Conservation (phyloP, 92 coral and sea anemone genomes). For the Epizoanthus scotinus region DNA sequence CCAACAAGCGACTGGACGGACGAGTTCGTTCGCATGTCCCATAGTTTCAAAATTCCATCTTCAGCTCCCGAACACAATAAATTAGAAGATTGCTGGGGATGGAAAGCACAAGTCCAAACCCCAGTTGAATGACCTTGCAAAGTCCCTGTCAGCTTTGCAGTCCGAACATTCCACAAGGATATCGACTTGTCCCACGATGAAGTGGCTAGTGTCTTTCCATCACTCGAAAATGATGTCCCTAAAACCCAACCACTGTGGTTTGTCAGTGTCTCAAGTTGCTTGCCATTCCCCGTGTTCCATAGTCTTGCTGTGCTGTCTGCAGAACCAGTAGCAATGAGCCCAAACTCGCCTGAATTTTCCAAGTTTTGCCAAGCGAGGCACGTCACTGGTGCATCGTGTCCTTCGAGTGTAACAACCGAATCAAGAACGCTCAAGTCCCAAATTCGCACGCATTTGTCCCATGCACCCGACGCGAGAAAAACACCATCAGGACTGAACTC, state of each 20-base stretch:
- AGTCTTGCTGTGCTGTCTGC: constrained; percentile 86
- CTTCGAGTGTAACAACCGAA: constrained; percentile 66
- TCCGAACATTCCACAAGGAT: constrained; percentile 70
- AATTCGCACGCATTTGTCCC: constrained; percentile 89
- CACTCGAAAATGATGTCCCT: constrained; percentile 81
- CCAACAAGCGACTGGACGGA: constrained; percentile 86
- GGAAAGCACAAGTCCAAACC: constrained; percentile 94
- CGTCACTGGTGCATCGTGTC: constrained; percentile 87
- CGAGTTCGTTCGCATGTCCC: constrained; percentile 81
- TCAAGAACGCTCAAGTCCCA: constrained; percentile 95
- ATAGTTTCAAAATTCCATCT: constrained; percentile 88
- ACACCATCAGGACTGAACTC: constrained; percentile 90
- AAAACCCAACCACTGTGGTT: constrained; percentile 85
- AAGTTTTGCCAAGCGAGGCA: constrained; percentile 73
- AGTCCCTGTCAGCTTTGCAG: constrained; percentile 61
- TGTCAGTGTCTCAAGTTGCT: constrained; percentile 51
- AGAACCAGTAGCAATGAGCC: constrained; percentile 86
- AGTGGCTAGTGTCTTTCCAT: constrained; percentile 78
- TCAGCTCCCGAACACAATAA: constrained; percentile 95
- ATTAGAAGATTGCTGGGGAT: constrained; percentile 54
- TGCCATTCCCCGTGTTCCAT: constrained; percentile 78
- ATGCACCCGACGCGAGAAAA: constrained; percentile 86
- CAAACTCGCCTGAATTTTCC: constrained; percentile 36
- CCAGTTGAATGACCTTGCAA: constrained; percentile 88
- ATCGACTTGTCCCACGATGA: constrained; percentile 90